phyloP scores from a whole-genome alignment of 2,888 invertebrate species.

The Hoplodrina blanda region DNA sequence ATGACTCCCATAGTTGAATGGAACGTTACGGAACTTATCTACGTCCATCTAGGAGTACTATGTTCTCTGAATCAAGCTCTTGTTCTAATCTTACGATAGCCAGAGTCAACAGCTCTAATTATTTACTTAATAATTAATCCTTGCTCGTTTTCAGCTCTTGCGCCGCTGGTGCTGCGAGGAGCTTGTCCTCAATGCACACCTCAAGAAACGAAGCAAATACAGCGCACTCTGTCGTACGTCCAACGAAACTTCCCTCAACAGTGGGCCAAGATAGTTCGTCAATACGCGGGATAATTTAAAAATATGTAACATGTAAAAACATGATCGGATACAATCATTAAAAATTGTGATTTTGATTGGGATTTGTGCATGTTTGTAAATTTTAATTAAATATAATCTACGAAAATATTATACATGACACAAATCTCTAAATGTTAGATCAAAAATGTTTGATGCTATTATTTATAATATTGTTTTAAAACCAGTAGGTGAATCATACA shows the following conservation, averaged over 20 bases:
- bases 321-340: conserved; percentile 42
- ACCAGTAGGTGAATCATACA: conserved; percentile 3
- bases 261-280: conserved; percentile 93
- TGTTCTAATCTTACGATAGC: too few species aligned
- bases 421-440: conserved; percentile 39
- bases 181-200: conserved; percentile 93
- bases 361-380: conserved; percentile 38
- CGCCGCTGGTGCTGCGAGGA: conserved; percentile 93
- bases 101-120: not conserved
- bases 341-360: conserved; percentile 45
- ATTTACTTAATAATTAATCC: not conserved
- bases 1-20: too few species aligned
- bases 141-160: conserved; percentile 91
- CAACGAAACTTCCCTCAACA: conserved; percentile 94
- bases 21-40: too few species aligned
- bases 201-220: conserved; percentile 93
- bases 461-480: conserved; percentile 24
- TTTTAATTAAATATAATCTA: conserved; percentile 10
- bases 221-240: conserved; percentile 93
- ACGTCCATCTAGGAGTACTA: too few species aligned
- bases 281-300: conserved; percentile 90
- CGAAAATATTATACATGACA: conserved; percentile 16
- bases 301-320: conserved; percentile 23
- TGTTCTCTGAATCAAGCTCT: too few species aligned
- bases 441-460: conserved; percentile 42